phyloP scores from a whole-genome alignment of 2,113 vertebrate genomes.

The Propithecus coquereli region DNA sequence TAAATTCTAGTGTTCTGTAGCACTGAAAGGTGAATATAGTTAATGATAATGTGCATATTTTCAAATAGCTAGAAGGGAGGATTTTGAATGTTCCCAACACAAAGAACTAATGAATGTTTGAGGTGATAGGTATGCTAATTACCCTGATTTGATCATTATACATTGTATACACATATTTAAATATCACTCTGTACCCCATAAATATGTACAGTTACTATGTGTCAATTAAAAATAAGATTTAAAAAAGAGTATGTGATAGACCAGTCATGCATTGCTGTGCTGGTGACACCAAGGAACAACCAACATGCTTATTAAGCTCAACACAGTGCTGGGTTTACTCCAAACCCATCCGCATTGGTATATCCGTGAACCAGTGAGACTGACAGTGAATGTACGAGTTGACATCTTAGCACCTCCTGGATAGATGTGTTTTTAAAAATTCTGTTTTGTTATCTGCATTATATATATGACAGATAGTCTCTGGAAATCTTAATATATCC shows the following conservation, averaged over 20 bases:
- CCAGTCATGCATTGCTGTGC: not conserved
- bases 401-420: not conserved
- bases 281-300: not conserved
- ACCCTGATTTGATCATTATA: not conserved
- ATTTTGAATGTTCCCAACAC: not conserved
- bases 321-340: not conserved
- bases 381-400: not conserved
- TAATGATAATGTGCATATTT: not conserved
- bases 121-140: not conserved
- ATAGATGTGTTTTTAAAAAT: not conserved
- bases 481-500: not conserved
- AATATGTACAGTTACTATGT: not conserved
- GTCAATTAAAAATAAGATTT: not conserved
- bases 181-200: not conserved
- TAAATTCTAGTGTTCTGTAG: not conserved
- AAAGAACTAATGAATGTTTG: not conserved
- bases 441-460: not conserved
- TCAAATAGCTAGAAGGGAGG: not conserved
- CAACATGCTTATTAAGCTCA: not conserved
- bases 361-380: not conserved
- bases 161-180: not conserved
- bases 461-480: not conserved
- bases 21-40: not conserved
- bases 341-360: not conserved
- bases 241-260: not conserved